phyloP scores from a whole-genome alignment of 2,797 vertebrate genomes.

The Vipera ursinii region DNA sequence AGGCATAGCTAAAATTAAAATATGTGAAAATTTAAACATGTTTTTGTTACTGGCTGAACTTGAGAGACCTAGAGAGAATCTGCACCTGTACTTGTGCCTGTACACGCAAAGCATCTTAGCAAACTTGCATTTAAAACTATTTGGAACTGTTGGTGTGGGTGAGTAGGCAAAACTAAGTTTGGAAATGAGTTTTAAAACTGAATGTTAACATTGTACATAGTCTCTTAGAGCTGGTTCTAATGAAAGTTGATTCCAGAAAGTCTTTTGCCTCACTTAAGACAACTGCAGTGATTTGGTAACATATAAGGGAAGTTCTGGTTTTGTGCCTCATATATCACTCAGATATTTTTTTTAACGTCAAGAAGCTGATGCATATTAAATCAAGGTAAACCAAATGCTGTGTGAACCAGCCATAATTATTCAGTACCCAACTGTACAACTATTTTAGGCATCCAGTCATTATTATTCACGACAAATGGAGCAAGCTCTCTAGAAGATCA shows the following conservation, averaged over 20 bases:
- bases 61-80: background rate
- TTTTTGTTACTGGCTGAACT: background rate
- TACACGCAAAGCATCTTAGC: background rate
- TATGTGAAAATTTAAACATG: background rate
- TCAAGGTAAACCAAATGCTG: background rate
- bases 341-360: background rate
- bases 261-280: background rate
- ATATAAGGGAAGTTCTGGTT: background rate
- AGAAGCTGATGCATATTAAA: background rate
- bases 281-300: background rate
- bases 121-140: background rate
- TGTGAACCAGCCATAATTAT: background rate
- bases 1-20: background rate
- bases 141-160: background rate
- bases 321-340: background rate
- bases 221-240: background rate
- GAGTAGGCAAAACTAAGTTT: background rate
- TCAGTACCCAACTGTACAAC: background rate
- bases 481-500: too few relatives aligned
- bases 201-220: background rate
- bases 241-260: background rate
- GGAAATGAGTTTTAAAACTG: background rate
- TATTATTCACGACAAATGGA: background rate
- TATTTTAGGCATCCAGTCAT: background rate
- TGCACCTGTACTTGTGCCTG: background rate